phyloP scores from a whole-genome alignment of 2,888 invertebrate species.

The Stegophylla sp. region DNA sequence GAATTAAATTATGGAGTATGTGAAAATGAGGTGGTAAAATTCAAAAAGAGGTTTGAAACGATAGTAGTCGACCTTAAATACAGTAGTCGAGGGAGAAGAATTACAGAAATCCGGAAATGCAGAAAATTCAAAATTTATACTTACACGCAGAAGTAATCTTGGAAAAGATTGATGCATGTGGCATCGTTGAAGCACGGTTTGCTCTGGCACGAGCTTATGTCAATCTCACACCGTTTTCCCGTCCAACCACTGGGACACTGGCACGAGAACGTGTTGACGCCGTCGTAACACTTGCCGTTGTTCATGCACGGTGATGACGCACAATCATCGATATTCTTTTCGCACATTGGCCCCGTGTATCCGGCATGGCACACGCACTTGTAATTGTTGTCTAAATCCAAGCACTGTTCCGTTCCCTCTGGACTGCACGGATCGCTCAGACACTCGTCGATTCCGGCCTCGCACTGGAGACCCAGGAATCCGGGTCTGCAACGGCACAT shows the following conservation, averaged over 20 bases:
- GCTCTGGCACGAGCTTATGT: slow-evolving; percentile 85
- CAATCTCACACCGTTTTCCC: slow-evolving; percentile 82
- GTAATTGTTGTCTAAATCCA: slow-evolving; percentile 86
- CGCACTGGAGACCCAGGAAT: slow-evolving; percentile 87
- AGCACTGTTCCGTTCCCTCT: slow-evolving; percentile 86
- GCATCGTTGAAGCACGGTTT: slow-evolving; percentile 93
- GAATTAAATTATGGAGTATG: too few relatives aligned
- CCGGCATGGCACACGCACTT: slow-evolving; percentile 89
- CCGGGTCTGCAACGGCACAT: slow-evolving; percentile 92
- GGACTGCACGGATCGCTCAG: slow-evolving; percentile 88
- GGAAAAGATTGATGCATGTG: slow-evolving; percentile 87
- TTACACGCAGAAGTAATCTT: slow-evolving; percentile 90
- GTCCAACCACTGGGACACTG: slow-evolving; percentile 85
- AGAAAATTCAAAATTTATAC: too few relatives aligned
- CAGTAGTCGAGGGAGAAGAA: too few relatives aligned
- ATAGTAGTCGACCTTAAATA: too few relatives aligned
- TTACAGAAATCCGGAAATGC: too few relatives aligned
- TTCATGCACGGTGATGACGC: slow-evolving; percentile 84
- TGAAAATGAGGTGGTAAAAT: too few relatives aligned
- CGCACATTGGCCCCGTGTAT: slow-evolving; percentile 74
- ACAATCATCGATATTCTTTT: slow-evolving; percentile 84
- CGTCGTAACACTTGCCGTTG: slow-evolving; percentile 86
- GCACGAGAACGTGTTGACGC: slow-evolving; percentile 83
- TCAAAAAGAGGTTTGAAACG: too few relatives aligned
- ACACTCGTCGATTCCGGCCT: slow-evolving; percentile 92